These are phyloP conservation scores for Cinara cedri DNA, from an alignment of 2,888 invertebrate species.

Conservation along the genomic window DNA sequence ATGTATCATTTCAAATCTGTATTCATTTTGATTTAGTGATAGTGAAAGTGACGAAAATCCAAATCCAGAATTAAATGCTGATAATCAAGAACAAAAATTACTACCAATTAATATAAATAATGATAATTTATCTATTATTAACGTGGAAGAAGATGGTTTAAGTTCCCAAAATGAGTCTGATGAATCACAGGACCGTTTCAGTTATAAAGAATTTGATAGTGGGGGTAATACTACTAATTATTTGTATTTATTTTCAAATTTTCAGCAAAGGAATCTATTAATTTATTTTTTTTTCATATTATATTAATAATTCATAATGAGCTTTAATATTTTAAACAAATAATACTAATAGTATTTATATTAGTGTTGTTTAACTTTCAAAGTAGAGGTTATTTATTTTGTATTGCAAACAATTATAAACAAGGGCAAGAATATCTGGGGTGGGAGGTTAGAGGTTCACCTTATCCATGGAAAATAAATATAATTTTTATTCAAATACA, in stretches of 20 bases:
- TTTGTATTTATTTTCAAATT: conserved; percentile 38
- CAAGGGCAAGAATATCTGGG: too few relatives aligned
- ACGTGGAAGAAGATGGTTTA: conserved; percentile 60
- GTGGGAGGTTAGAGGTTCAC: too few relatives aligned
- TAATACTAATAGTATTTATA: too few relatives aligned
- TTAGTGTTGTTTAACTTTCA: too few relatives aligned
- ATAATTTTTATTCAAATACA: too few relatives aligned
- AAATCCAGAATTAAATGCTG: conserved; percentile 23
- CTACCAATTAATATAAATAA: conserved; percentile 32
- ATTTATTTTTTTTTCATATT: too few relatives aligned
- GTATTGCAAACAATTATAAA: too few relatives aligned
- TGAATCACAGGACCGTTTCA: conserved; percentile 63
- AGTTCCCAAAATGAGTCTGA: conserved; percentile 60
- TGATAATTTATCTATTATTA: conserved; percentile 51
- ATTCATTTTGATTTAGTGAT: conserved; percentile 24
- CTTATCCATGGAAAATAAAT: too few relatives aligned
- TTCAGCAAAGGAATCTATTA: too few relatives aligned
- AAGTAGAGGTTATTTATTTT: too few relatives aligned
- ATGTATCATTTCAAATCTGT: neutral
- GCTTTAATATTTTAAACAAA: too few relatives aligned
- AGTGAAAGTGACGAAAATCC: conserved; percentile 50
- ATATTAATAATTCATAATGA: too few relatives aligned
- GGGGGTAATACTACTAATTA: conserved; percentile 62
- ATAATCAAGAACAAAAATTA: conserved; percentile 41
- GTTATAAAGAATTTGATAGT: conserved; percentile 65